Evolutionary conservation across 2,888 invertebrate genomes (phyloP).

Genomic region (Tanytarsus gracilentus): DNA sequence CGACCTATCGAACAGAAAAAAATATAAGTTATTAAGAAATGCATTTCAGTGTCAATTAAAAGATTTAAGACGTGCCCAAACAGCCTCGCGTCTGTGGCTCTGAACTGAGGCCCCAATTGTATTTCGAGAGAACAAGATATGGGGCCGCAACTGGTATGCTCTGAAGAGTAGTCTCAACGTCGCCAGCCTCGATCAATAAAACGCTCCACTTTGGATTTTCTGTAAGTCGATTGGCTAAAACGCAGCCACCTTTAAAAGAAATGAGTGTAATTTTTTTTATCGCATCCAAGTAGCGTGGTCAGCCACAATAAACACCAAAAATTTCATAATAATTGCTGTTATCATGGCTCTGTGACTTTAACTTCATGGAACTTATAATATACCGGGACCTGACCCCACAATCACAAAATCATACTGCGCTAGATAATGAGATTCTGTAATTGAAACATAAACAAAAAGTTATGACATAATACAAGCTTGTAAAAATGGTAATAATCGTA

Average conservation of each 20-base stretch:
- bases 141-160: slow-evolving; percentile 48
- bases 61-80: slow-evolving; percentile 37
- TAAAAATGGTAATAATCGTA: too few species aligned
- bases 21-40: not conserved
- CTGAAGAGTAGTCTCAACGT: slow-evolving; percentile 44
- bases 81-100: slow-evolving; percentile 49
- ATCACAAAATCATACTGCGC: slow-evolving; percentile 46
- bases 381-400: slow-evolving; percentile 45
- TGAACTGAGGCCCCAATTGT: slow-evolving; percentile 54
- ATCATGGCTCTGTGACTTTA: not conserved
- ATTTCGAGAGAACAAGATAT: slow-evolving; percentile 48
- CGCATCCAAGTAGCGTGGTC: not conserved
- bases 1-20: slow-evolving; percentile 36
- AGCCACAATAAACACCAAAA: not conserved
- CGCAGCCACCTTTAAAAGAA: slow-evolving; percentile 53
- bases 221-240: slow-evolving; percentile 58
- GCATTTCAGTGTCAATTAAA: not conserved
- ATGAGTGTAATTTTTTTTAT: not conserved
- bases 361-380: not conserved
- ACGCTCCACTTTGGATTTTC: slow-evolving; percentile 54
- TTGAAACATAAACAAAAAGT: slow-evolving; percentile 2
- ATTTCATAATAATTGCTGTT: not conserved
- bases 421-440: slow-evolving; percentile 20
- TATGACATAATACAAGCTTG: not conserved
- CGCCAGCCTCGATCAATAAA: slow-evolving; percentile 40